Base-by-base conservation (phyloP, 2,113 vertebrate species). In the Madoqua kirkii region DNA sequence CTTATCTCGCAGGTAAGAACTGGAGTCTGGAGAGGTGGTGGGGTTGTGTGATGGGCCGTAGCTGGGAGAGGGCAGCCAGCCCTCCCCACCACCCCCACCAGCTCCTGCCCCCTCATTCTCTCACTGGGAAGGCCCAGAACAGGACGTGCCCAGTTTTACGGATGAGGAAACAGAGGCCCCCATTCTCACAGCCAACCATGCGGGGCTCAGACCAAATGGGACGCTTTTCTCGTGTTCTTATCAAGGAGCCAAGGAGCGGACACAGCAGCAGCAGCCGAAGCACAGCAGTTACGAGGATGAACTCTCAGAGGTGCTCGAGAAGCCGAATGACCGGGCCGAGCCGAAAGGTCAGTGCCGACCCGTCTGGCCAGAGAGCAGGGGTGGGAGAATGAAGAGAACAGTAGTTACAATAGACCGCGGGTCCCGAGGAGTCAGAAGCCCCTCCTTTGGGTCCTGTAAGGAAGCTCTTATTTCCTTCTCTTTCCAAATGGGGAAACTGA, bases 241-340 rank as follows among this genome's bases (percentile, higher is more conserved):
- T 54, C 16, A 94, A 99, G 99, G 99, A 92, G 99, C 98, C 98
- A 99, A 85, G 88, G 99, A 99, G 94, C 98, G 99, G 97, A 97
- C 98, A 3, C 98, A 97, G 57, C 99, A 98, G 96, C 98, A 98
- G 96, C 98, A 99, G 98, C n/a, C n/a, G n/a, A 98, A 98, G 95
- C 98, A 96, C 54, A 97, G 98, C 2, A 95, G 98, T 7, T 98
- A 97, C 0, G 96, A 98, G 83, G 98, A 99, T 45, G 98, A 99
- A 31, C 98, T 98, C 95, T 99, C 98, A 0, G 98, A 98, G 86
- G 98, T 98, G 92, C 98, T 99, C 87, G 98, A 98, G 98, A 97
- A 94, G 96, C 98, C 98, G 92, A 96, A 92, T 0, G 40, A 97
- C 33, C 86, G 98, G 94, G 98, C 98, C 1, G 95, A 60, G 57